Evolutionary conservation across 1,140 invertebrate genomes (phyloP).

Genomic region (Temnothorax longispinosus): DNA sequence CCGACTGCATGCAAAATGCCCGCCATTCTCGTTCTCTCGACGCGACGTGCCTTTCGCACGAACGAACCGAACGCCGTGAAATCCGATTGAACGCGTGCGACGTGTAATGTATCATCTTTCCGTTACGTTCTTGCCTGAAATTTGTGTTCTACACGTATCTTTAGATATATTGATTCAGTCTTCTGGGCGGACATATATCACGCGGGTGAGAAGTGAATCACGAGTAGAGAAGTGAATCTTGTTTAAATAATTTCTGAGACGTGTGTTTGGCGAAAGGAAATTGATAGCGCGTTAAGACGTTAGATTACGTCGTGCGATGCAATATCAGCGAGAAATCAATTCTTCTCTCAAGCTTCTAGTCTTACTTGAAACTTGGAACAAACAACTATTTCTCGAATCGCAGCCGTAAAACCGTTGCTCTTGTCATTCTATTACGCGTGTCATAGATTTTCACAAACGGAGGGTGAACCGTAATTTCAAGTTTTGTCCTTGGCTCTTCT

Average conservation of each 20-base stretch:
- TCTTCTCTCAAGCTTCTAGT: neutral
- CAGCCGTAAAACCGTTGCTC: neutral
- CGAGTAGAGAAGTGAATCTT: neutral
- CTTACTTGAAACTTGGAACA: conserved; percentile 1
- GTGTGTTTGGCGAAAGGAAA: neutral
- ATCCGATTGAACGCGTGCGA: conserved; percentile 64
- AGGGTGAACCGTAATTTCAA: conserved; percentile 7
- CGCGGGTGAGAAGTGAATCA: neutral
- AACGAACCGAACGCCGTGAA: conserved; percentile 6
- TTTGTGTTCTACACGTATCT: neutral
- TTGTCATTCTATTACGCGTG: conserved; percentile 2
- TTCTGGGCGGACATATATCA: neutral
- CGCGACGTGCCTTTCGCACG: conserved; percentile 35
- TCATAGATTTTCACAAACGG: neutral
- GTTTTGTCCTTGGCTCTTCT: conserved; percentile 5
- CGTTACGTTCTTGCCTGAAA: conserved; percentile 24
- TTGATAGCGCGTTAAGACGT: neutral
- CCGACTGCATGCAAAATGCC: conserved; percentile 53
- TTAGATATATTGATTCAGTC: neutral
- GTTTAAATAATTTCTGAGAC: neutral
- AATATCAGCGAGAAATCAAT: neutral
- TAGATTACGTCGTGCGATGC: neutral
- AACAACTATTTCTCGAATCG: conserved; percentile 7
- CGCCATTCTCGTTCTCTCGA: conserved; percentile 44
- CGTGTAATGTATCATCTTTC: conserved; percentile 43